These are phyloP conservation scores for Leptoteleia sp. DNA, from an alignment of 1,140 invertebrate species.

Conservation along the genomic window DNA sequence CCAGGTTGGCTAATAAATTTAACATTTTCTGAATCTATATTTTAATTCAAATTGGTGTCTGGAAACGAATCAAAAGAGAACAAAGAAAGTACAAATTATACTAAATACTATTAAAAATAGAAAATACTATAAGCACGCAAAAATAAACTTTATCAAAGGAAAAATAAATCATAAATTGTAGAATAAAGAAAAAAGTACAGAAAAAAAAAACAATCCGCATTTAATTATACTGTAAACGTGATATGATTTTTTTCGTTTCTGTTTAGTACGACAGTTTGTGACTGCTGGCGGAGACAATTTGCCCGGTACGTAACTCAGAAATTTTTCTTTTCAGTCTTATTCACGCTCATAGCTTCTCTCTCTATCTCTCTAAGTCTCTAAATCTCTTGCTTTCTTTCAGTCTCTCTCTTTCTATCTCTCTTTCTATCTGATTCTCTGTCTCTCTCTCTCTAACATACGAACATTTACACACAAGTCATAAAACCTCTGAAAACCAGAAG, in stretches of 20 bases:
- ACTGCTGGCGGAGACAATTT: conserved; percentile 87
- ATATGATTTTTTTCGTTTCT: conserved; percentile 83
- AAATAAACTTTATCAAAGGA: too few species aligned
- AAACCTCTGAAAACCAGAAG: conserved; percentile 41
- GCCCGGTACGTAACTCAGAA: conserved; percentile 85
- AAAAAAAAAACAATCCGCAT: conserved; percentile 40
- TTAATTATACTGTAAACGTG: conserved; percentile 74
- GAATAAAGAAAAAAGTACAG: conserved; percentile 28
- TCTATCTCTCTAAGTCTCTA: conserved; percentile 50
- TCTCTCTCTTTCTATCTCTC: too few species aligned
- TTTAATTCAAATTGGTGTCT: not conserved
- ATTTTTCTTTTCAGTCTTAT: conserved; percentile 78
- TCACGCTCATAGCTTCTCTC: conserved; percentile 61
- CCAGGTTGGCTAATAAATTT: not conserved
- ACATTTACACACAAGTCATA: conserved; percentile 65
- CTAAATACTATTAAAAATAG: too few species aligned
- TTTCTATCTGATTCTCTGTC: conserved; percentile 31
- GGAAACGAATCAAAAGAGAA: conserved; percentile 73
- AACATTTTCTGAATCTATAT: not conserved
- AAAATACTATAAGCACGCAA: too few species aligned
- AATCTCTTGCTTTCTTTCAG: conserved; percentile 55
- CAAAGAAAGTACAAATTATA: not conserved
- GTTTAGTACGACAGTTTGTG: conserved; percentile 88
- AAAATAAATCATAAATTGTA: too few species aligned
- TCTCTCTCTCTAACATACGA: conserved; percentile 62